Percentiles rank a stretch among this genome's conserved stretches.
These are phyloP conservation scores for Drosophila chauvacae DNA, from an alignment of 1,140 invertebrate genomes.

Conservation along the genomic window DNA sequence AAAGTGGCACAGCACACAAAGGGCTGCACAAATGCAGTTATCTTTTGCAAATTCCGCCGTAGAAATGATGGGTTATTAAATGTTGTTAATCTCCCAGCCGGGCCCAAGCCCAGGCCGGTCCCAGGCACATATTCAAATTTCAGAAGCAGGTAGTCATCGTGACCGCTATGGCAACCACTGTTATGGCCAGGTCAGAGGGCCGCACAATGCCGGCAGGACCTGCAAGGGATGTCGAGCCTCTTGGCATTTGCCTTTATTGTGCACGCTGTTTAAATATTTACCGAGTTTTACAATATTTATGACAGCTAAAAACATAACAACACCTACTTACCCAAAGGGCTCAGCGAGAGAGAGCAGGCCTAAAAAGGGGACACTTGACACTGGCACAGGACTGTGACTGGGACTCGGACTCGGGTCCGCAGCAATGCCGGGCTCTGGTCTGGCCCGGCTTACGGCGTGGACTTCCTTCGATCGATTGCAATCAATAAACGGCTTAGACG, in stretches of 20 bases:
- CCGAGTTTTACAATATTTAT: conserved; percentile 83
- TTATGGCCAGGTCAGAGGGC: conserved; percentile 44
- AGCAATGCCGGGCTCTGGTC: not conserved
- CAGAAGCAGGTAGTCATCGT: conserved; percentile 38
- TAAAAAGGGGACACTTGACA: conserved; percentile 70
- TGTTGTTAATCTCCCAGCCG: conserved; percentile 69
- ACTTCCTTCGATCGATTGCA: conserved; percentile 72
- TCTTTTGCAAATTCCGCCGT: conserved; percentile 54
- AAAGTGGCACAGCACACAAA: conserved; percentile 68
- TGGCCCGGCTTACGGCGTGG: conserved; percentile 36
- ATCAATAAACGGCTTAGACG: conserved; percentile 80
- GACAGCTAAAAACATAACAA: conserved; percentile 83
- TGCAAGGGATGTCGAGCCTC: conserved; percentile 46
- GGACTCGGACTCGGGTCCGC: too few species aligned
- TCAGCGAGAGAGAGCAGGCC: conserved; percentile 10
- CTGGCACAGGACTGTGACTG: conserved; percentile 12
- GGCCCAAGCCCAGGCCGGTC: not conserved
- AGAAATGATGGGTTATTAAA: conserved; percentile 81
- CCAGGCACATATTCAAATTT: conserved; percentile 69
- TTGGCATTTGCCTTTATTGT: conserved; percentile 81
- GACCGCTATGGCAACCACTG: conserved; percentile 35
- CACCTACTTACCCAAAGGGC: conserved; percentile 66
- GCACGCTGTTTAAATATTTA: conserved; percentile 81
- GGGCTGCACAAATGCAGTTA: conserved; percentile 71
- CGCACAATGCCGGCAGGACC: not conserved